These are phyloP conservation scores for Aporrectodea caliginosa DNA, from an alignment of 1,140 invertebrate species.

Conservation along the genomic window DNA sequence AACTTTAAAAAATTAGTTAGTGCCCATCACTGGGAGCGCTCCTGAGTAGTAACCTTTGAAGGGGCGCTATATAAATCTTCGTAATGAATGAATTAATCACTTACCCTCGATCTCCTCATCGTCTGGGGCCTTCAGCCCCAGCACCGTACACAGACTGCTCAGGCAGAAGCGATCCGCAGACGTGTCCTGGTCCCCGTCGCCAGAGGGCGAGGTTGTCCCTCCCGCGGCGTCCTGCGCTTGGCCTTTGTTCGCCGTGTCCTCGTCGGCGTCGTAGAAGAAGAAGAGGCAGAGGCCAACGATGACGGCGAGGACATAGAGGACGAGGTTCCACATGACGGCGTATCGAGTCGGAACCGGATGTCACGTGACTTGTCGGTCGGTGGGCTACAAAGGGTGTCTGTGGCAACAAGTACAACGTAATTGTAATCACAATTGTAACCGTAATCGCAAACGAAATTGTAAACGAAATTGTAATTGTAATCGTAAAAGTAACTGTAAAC, in stretches of 20 bases:
- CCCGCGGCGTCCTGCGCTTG: conserved; percentile 32
- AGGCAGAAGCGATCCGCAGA: conserved; percentile 10
- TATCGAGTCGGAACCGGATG: too few relatives aligned
- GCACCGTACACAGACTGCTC: conserved; percentile 41
- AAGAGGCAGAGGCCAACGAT: conserved; percentile 27
- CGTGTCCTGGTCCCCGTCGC: neutral
- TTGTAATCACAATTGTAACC: too few relatives aligned
- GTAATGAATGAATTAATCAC: conserved; percentile 46
- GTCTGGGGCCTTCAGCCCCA: conserved; percentile 40
- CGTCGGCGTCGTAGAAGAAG: conserved; percentile 30
- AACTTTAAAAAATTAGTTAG: too few relatives aligned
- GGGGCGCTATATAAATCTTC: too few relatives aligned
- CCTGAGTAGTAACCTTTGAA: too few relatives aligned
- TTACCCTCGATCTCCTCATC: conserved; percentile 42
- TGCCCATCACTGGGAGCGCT: neutral
- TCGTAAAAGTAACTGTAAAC: too few relatives aligned
- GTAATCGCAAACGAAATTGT: too few relatives aligned
- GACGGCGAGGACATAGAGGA: conserved; percentile 32
- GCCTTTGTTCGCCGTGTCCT: conserved; percentile 23
- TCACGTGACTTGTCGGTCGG: too few relatives aligned
- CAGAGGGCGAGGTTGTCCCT: conserved; percentile 8
- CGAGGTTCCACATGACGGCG: conserved; percentile 32
- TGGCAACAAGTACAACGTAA: too few relatives aligned
- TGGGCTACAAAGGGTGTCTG: too few relatives aligned
- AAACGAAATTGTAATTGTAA: too few relatives aligned